Evolutionary conservation across 1,140 invertebrate genomes (phyloP), one percentile per base, ranked within the genome.

Genomic region (Zaprionus tsacasi): DNA sequence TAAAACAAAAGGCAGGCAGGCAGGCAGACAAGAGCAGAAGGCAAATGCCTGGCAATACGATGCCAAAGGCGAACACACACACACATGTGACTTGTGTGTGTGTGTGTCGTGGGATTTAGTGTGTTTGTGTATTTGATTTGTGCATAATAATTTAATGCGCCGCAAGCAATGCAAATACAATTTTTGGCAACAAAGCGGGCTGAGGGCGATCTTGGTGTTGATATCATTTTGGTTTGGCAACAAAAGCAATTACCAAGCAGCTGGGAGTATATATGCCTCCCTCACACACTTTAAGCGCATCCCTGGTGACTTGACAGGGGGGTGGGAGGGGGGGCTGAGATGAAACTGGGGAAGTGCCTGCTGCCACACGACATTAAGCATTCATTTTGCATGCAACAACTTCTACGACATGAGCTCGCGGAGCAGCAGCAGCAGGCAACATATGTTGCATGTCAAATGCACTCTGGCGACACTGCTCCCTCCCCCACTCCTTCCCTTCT

Each of bases 371-470:
- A 70, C 79, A 87, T 86, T 86, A 87, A 77, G 82, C 83, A 87
- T 88, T 88, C 83, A 87, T 87, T 88, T 87, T 77, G 83, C 85
- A 87, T 87, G 83, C 83, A 88, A 78, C 83, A 87, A 83, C 80
- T 83, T 83, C 80, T 65, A 15, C 40, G 15, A 79, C 61, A 50
- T 50, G 45, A n/a, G 40, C 40, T 4, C 40, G 66, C 52, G 21
- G 27, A 67, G 70, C 55, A 61, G 40, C 45, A 72, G 82, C 82
- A 88, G 83, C 78, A 75, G 80, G 83, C 83, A 83, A 87, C 83
- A 87, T 87, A 87, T 87, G 83, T 87, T 87, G 83, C 82, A 87
- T 87, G 83, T 88, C 82, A 88, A 87, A 87, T 80, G 74, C 80
- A 86, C 48, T 54, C 54, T 58, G 38, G 30, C 56, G 45, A 50